These are phyloP conservation scores for Gopherus evgoodei DNA, from an alignment of 2,113 vertebrate species.

Conservation along the genomic window DNA sequence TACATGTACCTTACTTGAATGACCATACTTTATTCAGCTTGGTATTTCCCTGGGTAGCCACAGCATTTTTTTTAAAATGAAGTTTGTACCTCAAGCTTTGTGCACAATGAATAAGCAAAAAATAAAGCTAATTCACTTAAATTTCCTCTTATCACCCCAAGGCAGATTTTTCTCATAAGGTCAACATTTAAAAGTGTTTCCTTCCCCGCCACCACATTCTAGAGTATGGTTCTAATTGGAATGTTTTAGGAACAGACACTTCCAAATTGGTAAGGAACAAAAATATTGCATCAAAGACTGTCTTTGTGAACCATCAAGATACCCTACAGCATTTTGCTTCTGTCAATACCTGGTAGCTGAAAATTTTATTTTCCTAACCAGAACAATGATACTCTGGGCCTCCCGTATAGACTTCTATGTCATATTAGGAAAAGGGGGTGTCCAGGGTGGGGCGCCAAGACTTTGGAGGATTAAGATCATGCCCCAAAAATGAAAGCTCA, in stretches of 20 bases:
- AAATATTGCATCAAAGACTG: background rate
- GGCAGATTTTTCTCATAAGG: background rate
- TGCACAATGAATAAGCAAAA: background rate
- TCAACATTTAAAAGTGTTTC: background rate
- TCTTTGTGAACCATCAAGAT: background rate
- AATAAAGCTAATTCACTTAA: accelerated
- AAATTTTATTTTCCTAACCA: background rate
- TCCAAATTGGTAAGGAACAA: background rate
- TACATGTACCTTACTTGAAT: background rate
- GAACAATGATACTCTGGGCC: background rate
- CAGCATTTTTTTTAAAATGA: background rate
- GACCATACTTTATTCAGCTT: background rate
- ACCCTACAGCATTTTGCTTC: background rate
- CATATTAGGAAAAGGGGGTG: background rate
- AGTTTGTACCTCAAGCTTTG: background rate
- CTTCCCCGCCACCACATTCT: background rate
- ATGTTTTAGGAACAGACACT: background rate
- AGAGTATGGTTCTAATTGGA: background rate
- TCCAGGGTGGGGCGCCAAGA: background rate
- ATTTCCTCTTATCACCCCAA: background rate
- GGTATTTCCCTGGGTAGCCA: background rate
- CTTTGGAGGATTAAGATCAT: background rate
- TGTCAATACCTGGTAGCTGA: background rate
- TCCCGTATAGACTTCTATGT: background rate
- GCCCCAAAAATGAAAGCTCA: background rate